Conservation (phyloP, 2,888 invertebrate genomes). For the Ophraella communa region DNA sequence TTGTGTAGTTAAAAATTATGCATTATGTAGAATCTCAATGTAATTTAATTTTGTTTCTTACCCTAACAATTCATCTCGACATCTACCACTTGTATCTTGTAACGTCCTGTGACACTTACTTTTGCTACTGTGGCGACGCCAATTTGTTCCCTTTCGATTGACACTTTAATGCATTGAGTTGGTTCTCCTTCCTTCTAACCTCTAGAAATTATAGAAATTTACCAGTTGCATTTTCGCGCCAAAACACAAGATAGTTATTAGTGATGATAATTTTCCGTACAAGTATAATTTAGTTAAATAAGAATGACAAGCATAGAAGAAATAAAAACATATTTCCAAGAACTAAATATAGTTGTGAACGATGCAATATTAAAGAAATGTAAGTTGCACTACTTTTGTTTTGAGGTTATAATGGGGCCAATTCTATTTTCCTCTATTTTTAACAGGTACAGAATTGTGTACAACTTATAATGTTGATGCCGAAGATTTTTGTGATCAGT, state of each 20-base stretch:
- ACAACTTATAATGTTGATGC: slow-evolving; percentile 68
- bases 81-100: too few species aligned
- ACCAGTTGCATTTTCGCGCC: slow-evolving; percentile 19
- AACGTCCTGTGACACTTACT: too few species aligned
- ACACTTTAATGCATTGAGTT: neutral
- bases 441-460: slow-evolving; percentile 70
- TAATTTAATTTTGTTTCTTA: too few species aligned
- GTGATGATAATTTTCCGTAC: neutral
- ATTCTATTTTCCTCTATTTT: neutral
- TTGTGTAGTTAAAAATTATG: too few species aligned
- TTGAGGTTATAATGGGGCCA: slow-evolving; percentile 4
- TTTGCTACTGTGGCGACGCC: too few species aligned
- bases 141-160: too few species aligned
- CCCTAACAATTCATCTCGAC: too few species aligned
- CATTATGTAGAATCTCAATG: too few species aligned
- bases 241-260: slow-evolving; percentile 9
- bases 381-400: slow-evolving; percentile 48
- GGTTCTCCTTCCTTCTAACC: neutral
- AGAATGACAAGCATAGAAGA: slow-evolving; percentile 44
- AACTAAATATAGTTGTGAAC: slow-evolving; percentile 54
- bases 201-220: neutral
- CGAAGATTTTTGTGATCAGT: slow-evolving; percentile 76
- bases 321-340: slow-evolving; percentile 45
- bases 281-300: neutral
- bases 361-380: slow-evolving; percentile 67